Evolutionary conservation across 2,888 invertebrate genomes (phyloP), one percentile per base, ranked within the genome.

Genomic region (Drosophila eohydei): DNA sequence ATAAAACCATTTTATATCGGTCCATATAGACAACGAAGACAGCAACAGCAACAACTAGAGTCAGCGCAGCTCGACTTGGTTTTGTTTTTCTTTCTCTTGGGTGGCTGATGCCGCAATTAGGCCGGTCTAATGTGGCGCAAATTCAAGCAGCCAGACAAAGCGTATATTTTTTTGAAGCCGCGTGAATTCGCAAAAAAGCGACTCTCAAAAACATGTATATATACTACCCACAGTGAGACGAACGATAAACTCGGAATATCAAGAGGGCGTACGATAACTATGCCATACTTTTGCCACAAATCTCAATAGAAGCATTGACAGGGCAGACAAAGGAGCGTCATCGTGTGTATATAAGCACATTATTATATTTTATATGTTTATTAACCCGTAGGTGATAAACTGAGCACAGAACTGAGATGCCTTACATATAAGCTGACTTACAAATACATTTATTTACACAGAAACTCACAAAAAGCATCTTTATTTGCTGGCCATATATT

Each of bases 101-200:
- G 58, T 66, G 66, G 52, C 74, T 72, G 88, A 72, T 80, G 66
- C 74, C 88, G 71, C 80, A 88, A 89, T 85, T 89, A 89, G 73
- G 67, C 60, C 69, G 68, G 48, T 21, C 71, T 77, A 90, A 88
- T 88, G 83, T 78, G 80, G 73, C 78, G 73, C 72, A 44, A 70
- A 79, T 34, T 41, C 50, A 46, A 51, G 61, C 36, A 40, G 44
- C 46, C 44, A 46, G 55, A 52, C 60, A 38, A 41, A 46, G 50
- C 28, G 34, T 14, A n/a, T 26, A 6, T 14, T 52, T 48, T 83
- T 83, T 88, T 83, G 74, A 66, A 69, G 55, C 56, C 43, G 14
- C 32, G 21, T 26, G 32, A 56, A 12, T 54, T 54, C 28, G 30
- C 12, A 28, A 54, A 58, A 66, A 81, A 68, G 41, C 51, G n/a